These are phyloP conservation scores for Petrocephalus schoutedeni DNA, from an alignment of 2,797 vertebrate genomes.

Conservation along the genomic window DNA sequence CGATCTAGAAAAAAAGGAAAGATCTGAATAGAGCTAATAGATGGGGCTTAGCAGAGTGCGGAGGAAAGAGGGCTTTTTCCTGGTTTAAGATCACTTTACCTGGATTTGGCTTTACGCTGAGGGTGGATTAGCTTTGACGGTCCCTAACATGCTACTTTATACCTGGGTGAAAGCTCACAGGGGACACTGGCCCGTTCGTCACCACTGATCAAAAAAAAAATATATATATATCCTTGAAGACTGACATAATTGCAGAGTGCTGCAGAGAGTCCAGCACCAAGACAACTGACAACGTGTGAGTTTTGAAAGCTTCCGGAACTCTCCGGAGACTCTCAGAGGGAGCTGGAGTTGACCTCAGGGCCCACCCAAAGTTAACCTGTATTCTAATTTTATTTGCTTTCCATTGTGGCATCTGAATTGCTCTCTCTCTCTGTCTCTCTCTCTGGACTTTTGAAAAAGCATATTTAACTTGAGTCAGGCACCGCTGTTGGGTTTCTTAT, in stretches of 20 bases:
- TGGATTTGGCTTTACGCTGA: constrained; percentile 24
- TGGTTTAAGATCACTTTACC: constrained; percentile 30
- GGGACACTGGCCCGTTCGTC: background rate
- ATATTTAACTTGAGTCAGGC: background rate
- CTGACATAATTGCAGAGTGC: constrained; percentile 14
- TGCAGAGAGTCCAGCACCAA: background rate
- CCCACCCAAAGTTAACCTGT: background rate
- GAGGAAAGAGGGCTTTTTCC: constrained; percentile 21
- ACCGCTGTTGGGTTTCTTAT: background rate
- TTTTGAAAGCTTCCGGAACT: background rate
- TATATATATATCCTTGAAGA: background rate
- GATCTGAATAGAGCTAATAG: constrained; percentile 67
- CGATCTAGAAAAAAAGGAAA: constrained; percentile 57
- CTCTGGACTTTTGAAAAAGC: background rate
- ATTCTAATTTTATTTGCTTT: background rate
- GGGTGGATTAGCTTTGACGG: constrained; percentile 19
- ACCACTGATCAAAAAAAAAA: background rate
- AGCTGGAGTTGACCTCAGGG: background rate
- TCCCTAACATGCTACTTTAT: constrained; percentile 9
- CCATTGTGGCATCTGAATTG: background rate
- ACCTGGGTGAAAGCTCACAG: background rate
- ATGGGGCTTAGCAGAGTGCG: constrained; percentile 52
- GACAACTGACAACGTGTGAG: background rate
- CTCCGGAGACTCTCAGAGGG: background rate
- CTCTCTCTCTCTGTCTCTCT: background rate